Evolutionary conservation across 2,797 vertebrate genomes (phyloP), one percentile per base, ranked within the genome.

Genomic region (Astyanax mexicanus): DNA sequence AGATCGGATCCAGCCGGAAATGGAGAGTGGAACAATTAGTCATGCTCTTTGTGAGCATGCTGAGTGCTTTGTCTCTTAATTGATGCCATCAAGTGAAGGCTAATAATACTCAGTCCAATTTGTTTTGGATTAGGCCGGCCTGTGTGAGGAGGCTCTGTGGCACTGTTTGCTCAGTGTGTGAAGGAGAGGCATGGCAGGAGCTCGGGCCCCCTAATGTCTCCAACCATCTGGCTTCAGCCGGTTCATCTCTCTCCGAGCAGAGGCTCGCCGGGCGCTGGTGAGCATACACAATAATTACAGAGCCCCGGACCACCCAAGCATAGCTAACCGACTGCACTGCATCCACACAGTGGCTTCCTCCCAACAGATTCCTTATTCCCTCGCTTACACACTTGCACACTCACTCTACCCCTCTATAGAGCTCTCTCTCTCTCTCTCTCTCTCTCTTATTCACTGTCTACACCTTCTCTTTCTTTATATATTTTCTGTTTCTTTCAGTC

Each of bases 221-320:
- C 60, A 73, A 72, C 82, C 79, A 83, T 81, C 82, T 83, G 82
- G 76, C 76, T 74, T 27, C 60, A 52, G 75, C 76, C 65, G 54
- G 68, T 81, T 81, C 72, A 79, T 79, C 73, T 83, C 72, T 72
- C 57, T 77, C 68, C 13, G 71, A 72, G 67, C 42, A 77, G 60
- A 69, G 21, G 67, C 29, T 35, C 57, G 42, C 15, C 5, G 15
- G 27, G 23, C 45, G 62, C 52, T 74, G 70, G 74, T 82, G 81
- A 61, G 74, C 75, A 57, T 66, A 74, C 71, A 75, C 78, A 79
- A 65, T 83, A 81, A 81, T 81, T 83, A 83, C 78, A 78, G 78
- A 68, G 42, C 60, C 57, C 69, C 62, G 15, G 74, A 52, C 71
- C 71, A 78, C 42, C 75, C 75, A 67, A 78, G 72, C 78, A 73